Percentiles rank a stretch among this genome's conserved stretches.
Evolutionary conservation across 2,113 vertebrate species (phyloP).

Genomic region (Nothoprocta pentlandii): DNA sequence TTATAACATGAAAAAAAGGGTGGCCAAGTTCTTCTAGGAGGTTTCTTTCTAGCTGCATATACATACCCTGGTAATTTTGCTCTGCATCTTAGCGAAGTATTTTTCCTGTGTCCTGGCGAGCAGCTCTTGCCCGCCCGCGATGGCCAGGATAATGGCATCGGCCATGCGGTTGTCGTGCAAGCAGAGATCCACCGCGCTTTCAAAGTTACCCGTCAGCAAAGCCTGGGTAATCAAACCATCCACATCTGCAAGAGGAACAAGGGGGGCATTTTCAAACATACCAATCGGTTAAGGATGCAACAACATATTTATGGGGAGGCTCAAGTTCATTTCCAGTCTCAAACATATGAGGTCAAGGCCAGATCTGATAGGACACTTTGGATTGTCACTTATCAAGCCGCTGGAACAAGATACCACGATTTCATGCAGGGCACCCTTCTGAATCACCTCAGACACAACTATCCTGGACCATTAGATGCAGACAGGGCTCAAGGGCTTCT

Average conservation of each 20-base stretch:
- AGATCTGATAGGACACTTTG: background rate
- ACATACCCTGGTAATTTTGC: conserved; percentile 94
- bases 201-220: conserved; percentile 91
- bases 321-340: background rate
- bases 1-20: background rate
- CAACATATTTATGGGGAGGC: background rate
- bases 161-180: conserved; percentile 96
- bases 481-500: background rate
- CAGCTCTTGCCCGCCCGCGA: conserved; percentile 92
- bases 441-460: background rate
- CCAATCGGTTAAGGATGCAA: background rate
- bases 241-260: conserved; percentile 81
- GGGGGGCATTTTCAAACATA: background rate
- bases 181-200: conserved; percentile 93
- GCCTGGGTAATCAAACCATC: conserved; percentile 97
- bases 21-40: background rate
- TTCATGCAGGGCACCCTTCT: background rate
- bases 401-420: background rate
- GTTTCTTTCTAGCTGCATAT: background rate
- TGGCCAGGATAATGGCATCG: conserved; percentile 94
- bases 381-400: background rate
- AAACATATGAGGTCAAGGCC: background rate
- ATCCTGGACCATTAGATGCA: background rate
- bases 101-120: conserved; percentile 91
- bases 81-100: conserved; percentile 90